Percentiles rank a stretch among this genome's conserved stretches.
Evolutionary conservation across 1,140 invertebrate species (phyloP).

Genomic region (Kradibia gibbosae): DNA sequence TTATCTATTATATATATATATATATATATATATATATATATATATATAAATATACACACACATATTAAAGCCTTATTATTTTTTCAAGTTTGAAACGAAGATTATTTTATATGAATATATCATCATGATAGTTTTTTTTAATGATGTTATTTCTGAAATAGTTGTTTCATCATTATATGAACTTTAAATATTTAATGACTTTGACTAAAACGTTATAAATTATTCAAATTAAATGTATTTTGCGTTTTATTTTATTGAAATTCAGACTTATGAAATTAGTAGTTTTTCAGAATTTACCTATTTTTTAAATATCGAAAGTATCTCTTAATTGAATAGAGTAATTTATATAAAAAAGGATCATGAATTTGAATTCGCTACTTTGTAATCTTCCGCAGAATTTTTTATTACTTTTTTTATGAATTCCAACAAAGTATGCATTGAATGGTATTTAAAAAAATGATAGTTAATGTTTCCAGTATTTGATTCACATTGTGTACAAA

Average conservation of each 20-base stretch:
- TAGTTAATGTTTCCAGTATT: not conserved
- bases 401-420: no score
- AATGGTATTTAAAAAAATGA: not conserved
- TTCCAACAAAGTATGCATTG: no score
- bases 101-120: not conserved
- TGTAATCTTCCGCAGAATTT: no score
- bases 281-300: no score
- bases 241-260: not conserved
- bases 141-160: not conserved
- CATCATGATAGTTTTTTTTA: not conserved
- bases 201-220: conserved; percentile 5
- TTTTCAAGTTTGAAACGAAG: not conserved
- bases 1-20: no score
- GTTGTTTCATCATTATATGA: not conserved
- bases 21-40: not conserved
- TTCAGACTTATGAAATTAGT: not conserved
- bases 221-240: not conserved
- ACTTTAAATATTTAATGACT: not conserved
- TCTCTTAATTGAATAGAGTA: not conserved
- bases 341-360: not conserved
- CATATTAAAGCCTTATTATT: not conserved
- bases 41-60: not conserved
- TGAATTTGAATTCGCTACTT: no score
- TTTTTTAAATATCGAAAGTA: not conserved
- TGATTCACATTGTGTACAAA: not conserved